phyloP scores from a whole-genome alignment of 2,888 invertebrate species.

The Trachelus stipa region DNA sequence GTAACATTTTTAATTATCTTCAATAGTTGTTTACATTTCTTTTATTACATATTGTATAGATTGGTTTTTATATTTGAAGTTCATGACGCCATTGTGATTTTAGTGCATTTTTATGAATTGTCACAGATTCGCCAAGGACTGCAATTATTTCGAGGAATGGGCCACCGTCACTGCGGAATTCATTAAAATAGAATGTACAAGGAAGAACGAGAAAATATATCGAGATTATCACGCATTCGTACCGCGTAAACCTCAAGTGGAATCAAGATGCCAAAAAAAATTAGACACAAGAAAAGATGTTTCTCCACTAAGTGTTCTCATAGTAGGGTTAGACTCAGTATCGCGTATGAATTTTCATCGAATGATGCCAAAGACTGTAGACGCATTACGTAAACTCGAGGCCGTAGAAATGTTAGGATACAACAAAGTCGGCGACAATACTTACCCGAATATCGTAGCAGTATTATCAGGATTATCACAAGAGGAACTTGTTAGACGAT shows the following conservation, averaged over 20 bases:
- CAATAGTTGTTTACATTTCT: no score
- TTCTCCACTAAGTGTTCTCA: constrained; percentile 75
- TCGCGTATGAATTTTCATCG: constrained; percentile 88
- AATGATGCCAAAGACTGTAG: constrained; percentile 81
- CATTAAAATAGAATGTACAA: constrained; percentile 75
- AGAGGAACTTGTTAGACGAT: constrained; percentile 75
- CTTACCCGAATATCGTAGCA: constrained; percentile 90
- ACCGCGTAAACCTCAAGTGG: constrained; percentile 64
- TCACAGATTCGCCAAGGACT: constrained; percentile 66
- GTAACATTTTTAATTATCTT: no score
- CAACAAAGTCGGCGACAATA: constrained; percentile 95
- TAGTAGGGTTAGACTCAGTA: constrained; percentile 87
- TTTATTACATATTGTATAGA: no score
- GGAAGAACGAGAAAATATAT: constrained; percentile 69
- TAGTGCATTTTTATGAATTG: no score
- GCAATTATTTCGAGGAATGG: constrained; percentile 44
- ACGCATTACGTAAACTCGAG: constrained; percentile 72
- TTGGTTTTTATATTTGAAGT: no score
- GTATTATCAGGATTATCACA: constrained; percentile 80
- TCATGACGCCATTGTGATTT: no score
- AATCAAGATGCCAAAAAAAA: constrained; percentile 41
- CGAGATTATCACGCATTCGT: constrained; percentile 78
- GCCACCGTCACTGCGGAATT: constrained; percentile 73
- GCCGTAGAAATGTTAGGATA: constrained; percentile 87
- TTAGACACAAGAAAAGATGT: not conserved